Percentiles rank a stretch among this genome's conserved stretches.
phyloP scores from a whole-genome alignment of 2,888 invertebrate species.

The Molanna angustata region DNA sequence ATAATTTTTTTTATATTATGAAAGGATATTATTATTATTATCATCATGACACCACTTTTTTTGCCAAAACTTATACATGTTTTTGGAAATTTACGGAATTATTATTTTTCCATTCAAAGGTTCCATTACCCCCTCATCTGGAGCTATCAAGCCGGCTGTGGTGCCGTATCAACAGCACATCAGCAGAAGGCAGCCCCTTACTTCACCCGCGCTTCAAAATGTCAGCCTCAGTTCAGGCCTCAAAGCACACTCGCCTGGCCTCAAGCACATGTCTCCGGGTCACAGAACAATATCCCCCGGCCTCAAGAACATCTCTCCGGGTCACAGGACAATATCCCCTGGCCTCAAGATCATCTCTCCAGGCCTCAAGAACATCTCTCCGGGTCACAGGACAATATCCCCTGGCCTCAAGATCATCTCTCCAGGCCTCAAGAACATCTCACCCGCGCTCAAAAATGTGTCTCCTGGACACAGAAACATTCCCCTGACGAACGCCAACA shows the following conservation, averaged over 20 bases:
- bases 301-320: constrained; percentile 6
- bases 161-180: constrained; percentile 32
- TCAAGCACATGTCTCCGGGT: constrained; percentile 6
- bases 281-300: not conserved
- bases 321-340: not conserved
- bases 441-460: not conserved
- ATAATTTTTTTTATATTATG: too few relatives aligned
- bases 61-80: not conserved
- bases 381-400: constrained; percentile 3
- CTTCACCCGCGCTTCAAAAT: constrained; percentile 28
- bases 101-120: constrained; percentile 17
- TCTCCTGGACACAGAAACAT: constrained; percentile 1
- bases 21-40: too few relatives aligned
- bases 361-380: not conserved
- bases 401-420: constrained; percentile 1
- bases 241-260: constrained; percentile 12
- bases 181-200: constrained; percentile 29
- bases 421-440: not conserved
- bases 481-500: constrained; percentile 15
- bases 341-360: constrained; percentile 7
- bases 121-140: constrained; percentile 19
- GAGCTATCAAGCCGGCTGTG: constrained; percentile 14
- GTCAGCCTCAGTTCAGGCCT: constrained; percentile 20
- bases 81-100: not conserved
- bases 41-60: too few relatives aligned